These are phyloP conservation scores for Styela plicata DNA, from an alignment of 23 tunicate genomes.

Conservation along the genomic window DNA sequence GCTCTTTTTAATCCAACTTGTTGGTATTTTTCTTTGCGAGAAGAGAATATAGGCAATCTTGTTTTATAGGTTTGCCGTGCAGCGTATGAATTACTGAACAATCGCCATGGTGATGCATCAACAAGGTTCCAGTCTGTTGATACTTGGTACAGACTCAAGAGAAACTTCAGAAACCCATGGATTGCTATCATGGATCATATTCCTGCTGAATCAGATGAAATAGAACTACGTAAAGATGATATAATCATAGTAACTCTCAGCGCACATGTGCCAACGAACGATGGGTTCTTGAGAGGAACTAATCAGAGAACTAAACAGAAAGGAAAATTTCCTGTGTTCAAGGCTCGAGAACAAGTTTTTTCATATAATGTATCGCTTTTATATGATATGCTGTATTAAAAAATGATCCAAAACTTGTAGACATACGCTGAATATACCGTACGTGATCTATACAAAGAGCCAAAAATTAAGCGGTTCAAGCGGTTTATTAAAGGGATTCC, in stretches of 20 bases:
- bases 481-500: too few relatives aligned
- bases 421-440: too few relatives aligned
- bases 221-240: conserved; percentile 4
- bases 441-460: too few relatives aligned
- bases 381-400: not conserved
- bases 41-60: not conserved
- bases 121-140: not conserved
- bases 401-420: too few relatives aligned
- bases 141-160: not conserved
- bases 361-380: not conserved
- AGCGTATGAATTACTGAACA: not conserved
- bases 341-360: not conserved
- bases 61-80: not conserved
- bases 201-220: not conserved
- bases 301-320: conserved; percentile 1
- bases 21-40: not conserved
- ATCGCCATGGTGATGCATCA: not conserved
- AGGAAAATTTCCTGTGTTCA: conserved; percentile 6
- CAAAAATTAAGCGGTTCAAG: too few relatives aligned
- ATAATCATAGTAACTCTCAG: not conserved
- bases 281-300: conserved; percentile 1
- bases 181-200: conserved; percentile 3
- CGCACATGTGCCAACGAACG: not conserved
- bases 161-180: not conserved
- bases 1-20: not conserved